A percentile compares a stretch with the other conserved stretches of the same genome.
Conservation (phyloP, 2,113 vertebrate species). For the Pungitius pungitius region DNA sequence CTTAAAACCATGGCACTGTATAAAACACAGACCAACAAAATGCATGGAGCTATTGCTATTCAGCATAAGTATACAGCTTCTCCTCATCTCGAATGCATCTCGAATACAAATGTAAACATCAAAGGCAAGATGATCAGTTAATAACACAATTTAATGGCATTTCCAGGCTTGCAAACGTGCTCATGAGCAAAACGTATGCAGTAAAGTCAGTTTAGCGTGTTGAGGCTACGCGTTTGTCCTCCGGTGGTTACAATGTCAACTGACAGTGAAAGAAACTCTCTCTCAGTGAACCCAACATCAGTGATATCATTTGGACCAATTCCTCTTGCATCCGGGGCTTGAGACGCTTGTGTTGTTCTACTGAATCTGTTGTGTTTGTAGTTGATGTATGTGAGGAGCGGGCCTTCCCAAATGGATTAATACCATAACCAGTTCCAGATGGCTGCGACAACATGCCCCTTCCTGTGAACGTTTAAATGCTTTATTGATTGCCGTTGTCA, state of each 20-base stretch:
- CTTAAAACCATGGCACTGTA: background rate
- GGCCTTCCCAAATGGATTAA: constrained; percentile 70
- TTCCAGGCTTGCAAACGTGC: background rate
- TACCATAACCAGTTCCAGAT: constrained; percentile 72
- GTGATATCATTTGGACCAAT: constrained; percentile 54
- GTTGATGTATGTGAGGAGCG: constrained; percentile 55
- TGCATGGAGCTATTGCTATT: constrained; percentile 10
- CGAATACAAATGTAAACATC: background rate
- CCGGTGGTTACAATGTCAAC: constrained; percentile 6
- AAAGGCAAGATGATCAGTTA: background rate
- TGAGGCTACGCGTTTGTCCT: background rate
- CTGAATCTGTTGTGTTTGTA: constrained; percentile 50
- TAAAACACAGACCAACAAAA: background rate
- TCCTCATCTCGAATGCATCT: background rate
- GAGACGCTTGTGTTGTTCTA: constrained; percentile 36
- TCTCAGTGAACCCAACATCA: constrained; percentile 22
- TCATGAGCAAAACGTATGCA: background rate
- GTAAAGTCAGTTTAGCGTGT: background rate
- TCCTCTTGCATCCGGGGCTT: constrained; percentile 26
- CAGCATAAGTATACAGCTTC: background rate
- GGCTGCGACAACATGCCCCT: constrained; percentile 69
- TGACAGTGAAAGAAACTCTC: constrained; percentile 25
- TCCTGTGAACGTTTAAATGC: constrained; percentile 74
- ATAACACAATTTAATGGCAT: background rate
- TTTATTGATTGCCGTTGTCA: constrained; percentile 77